Percentiles rank a stretch among this genome's conserved stretches.
Conservation (phyloP, 2,888 invertebrate species). For the Sphaerophoria rueppellii region DNA sequence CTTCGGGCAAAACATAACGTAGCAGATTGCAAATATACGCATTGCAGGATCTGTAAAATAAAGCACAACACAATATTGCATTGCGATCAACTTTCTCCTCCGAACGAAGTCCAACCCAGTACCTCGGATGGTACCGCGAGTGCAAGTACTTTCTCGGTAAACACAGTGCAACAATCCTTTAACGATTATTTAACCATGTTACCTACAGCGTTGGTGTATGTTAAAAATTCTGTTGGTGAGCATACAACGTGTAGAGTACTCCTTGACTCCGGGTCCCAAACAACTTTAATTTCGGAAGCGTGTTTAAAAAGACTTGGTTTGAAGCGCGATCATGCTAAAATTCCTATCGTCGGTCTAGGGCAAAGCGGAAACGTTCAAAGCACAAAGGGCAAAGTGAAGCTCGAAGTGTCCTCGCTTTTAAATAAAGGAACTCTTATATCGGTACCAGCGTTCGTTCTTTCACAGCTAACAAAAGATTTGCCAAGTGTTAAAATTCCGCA, state of each 20-base stretch:
- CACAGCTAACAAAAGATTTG: conserved; percentile 4
- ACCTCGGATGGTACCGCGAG: neutral
- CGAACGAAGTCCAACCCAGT: neutral
- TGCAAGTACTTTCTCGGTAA: conserved; percentile 1
- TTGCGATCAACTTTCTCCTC: neutral
- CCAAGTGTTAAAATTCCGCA: conserved; percentile 12
- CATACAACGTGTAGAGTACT: conserved; percentile 1
- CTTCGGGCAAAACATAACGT: conserved; percentile 11
- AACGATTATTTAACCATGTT: conserved; percentile 1
- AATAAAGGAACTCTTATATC: neutral
- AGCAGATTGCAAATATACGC: conserved; percentile 27
- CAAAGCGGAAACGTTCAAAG: neutral
- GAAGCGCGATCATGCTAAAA: neutral
- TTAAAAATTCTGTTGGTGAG: conserved; percentile 3
- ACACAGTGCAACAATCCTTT: conserved; percentile 6
- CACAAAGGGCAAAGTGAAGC: neutral
- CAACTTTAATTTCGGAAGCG: neutral
- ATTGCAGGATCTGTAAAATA: conserved; percentile 20
- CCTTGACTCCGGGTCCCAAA: conserved; percentile 1
- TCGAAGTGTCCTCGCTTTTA: neutral
- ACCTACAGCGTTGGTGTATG: conserved; percentile 2
- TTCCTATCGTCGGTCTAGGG: conserved; percentile 1
- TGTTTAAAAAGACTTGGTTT: neutral
- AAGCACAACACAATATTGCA: conserved; percentile 44
- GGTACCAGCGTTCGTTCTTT: conserved; percentile 1